phyloP scores from a whole-genome alignment of 1,140 invertebrate species.

The Leptopilina clavipes region DNA sequence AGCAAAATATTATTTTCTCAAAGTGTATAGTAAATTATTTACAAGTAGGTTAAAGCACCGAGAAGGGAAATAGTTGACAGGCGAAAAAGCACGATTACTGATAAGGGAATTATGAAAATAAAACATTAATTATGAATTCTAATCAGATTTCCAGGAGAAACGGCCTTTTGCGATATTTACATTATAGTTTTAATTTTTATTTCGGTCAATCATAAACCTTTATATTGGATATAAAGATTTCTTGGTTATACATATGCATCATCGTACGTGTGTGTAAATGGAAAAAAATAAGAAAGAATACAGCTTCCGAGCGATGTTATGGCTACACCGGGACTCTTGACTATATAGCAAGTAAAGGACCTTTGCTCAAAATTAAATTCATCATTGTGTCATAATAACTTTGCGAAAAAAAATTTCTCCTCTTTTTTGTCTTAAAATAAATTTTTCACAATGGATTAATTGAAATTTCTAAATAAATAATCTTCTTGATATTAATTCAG shows the following conservation, averaged over 20 bases:
- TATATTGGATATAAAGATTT: not conserved
- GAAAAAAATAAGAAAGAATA: slow-evolving; percentile 45
- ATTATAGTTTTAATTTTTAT: slow-evolving; percentile 18
- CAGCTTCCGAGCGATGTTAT: slow-evolving; percentile 63
- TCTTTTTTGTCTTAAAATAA: no score
- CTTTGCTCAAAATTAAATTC: slow-evolving; percentile 37
- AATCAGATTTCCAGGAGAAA: slow-evolving; percentile 36
- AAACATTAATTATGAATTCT: slow-evolving; percentile 24
- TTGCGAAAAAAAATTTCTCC: slow-evolving; percentile 4
- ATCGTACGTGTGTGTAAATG: slow-evolving; percentile 39
- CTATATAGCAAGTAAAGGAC: slow-evolving; percentile 49
- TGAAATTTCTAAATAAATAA: no score
- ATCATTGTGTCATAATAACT: slow-evolving; percentile 18
- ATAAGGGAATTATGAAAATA: slow-evolving; percentile 12
- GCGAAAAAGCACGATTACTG: slow-evolving; percentile 3
- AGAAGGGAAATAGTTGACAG: not conserved
- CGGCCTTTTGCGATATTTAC: not conserved
- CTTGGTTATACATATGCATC: not conserved
- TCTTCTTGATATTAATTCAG: no score
- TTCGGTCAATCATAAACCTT: not conserved
- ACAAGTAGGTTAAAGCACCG: not conserved
- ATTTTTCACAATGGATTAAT: no score
- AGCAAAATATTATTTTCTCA: not conserved
- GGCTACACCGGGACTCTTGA: slow-evolving; percentile 60
- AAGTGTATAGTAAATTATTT: not conserved